Evolutionary conservation across 2,888 invertebrate genomes (phyloP), one percentile per base, ranked within the genome.

Genomic region (Amphimallon solstitiale): DNA sequence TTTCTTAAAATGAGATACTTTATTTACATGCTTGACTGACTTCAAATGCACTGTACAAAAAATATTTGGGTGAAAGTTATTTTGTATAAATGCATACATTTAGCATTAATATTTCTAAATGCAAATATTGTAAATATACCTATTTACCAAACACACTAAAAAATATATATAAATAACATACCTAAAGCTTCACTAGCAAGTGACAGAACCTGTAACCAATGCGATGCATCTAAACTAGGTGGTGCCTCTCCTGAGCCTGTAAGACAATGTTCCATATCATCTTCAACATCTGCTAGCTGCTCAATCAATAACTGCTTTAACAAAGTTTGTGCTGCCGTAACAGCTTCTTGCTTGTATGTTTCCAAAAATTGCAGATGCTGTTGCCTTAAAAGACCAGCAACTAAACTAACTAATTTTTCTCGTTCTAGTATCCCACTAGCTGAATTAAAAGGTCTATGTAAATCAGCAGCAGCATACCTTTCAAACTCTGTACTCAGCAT

Each of bases 401-500:
- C 90, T 49, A 82, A 69, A 72, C 81, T 80, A 40, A 81, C 73
- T 52, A 82, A 72, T 45, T 94, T 93, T 77, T 97, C 97, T 86
- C 94, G 88, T 71, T 93, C 93, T 68, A 91, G 85, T 68, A 91
- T 87, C 63, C 87, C 87, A 68, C 84, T 84, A 60, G 86, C 84
- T 14, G 82, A 84, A 77, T 85, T 88, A 66, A 86, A 85, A 7
- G 95, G 94, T 75, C 97, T 86, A 83, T 95, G 96, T 17, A 99
- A 86, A 82, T 98, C 98, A 12, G 92, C 89, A 2, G 96, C 93
- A 59, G 96, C 90, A 81, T 95, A 75, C 73, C 93, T 89, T 77
- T 94, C 92, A 81, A 98, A 97, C 82, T 99, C 99, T 62, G 94
- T 94, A 68, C 92, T 92, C 73, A 99, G 87, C 96, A 99, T 97